These are phyloP conservation scores for Galbula dea DNA, from an alignment of 2,113 vertebrate genomes.

Conservation along the genomic window DNA sequence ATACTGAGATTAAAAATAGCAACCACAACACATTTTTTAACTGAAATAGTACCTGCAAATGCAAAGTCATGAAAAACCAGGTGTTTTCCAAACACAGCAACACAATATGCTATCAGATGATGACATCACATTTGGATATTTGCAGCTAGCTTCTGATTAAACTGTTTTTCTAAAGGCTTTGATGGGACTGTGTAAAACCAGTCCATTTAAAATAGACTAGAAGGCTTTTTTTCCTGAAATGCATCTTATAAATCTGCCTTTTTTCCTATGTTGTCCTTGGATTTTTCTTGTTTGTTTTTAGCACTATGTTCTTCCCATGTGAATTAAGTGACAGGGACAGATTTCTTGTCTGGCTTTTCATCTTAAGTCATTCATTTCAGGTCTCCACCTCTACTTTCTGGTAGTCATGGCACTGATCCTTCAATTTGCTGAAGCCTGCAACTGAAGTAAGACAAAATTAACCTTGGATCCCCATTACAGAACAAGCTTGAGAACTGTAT, in stretches of 20 bases:
- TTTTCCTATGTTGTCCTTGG: not conserved
- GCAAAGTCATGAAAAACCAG: not conserved
- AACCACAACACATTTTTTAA: not conserved
- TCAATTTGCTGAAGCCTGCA: not conserved
- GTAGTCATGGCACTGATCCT: not conserved
- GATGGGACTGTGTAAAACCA: not conserved
- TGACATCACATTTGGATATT: not conserved
- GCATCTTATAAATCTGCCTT: not conserved
- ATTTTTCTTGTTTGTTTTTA: not conserved
- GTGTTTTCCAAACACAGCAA: not conserved
- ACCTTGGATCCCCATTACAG: not conserved
- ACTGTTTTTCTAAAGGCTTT: not conserved
- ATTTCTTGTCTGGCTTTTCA: not conserved
- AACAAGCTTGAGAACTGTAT: not conserved
- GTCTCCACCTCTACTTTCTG: not conserved
- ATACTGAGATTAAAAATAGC: not conserved
- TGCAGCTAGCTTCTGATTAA: not conserved
- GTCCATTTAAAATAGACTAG: not conserved
- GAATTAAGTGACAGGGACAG: not conserved
- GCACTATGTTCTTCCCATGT: not conserved
- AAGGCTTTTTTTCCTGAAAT: not conserved
- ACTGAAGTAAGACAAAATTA: not conserved
- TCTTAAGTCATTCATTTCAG: not conserved
- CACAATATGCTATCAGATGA: not conserved
- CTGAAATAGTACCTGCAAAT: not conserved